Base-by-base conservation (phyloP, 2,888 invertebrate species). In the Apeira syringaria region DNA sequence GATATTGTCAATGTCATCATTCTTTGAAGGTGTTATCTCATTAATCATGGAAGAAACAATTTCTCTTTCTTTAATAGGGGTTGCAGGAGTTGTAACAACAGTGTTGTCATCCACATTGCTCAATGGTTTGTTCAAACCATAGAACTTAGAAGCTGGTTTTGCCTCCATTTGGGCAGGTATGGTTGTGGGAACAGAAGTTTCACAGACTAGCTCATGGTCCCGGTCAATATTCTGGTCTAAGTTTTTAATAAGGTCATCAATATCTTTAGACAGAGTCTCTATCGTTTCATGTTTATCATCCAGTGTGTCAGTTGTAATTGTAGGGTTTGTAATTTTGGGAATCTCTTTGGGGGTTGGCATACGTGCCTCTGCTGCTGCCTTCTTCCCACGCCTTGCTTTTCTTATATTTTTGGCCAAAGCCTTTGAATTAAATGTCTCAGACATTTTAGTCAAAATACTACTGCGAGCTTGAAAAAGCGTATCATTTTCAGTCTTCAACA, bases 401-500 rank as follows among this genome's bases (percentile, higher is more conserved):
- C 89, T 77, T 38, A 91, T 89, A 68, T 88, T 89, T 59, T 89
- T 90, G 10, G 85, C 78, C 50, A 89, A 68, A 47, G 88, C 82
- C 51, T 85, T 87, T 35, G 90, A 85, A 65, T 90, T 90, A 72
- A 90, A 90, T 65, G 87, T 88, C 75, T 81, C 88, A 44, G 90
- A 90, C 90, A 90, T 90, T 71, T 90, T 86, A 69, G 80, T 86
- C 69, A 90, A 74, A 77, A 90, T 90, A 75, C 83, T 84, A 78
- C 81, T 87, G 73, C 88, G 85, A 57, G 82, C 84, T 65, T 82
- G 74, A 64, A 81, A 80, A 78, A 86, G 91, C 66, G 87, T 88
- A 80, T 92, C 90, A 62, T 91, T 79, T 72, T 87, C 92, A 92
- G 92, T 92, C 79, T 91, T 92, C 74, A 91, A 80, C 67, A 91